Conservation (phyloP, 1,140 invertebrate species). For the Drosophila serrata region DNA sequence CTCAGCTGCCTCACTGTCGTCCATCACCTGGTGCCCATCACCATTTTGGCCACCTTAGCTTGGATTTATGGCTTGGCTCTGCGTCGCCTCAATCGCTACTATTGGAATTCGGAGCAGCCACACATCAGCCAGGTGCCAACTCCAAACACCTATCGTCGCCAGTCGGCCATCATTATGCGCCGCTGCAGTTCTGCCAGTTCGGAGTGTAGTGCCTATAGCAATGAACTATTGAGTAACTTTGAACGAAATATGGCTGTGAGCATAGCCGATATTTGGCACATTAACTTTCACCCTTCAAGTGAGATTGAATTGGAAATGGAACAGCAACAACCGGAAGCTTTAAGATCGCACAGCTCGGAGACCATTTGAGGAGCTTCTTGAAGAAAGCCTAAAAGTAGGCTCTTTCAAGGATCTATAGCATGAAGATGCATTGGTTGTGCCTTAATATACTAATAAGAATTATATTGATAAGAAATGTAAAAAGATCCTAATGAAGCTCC, state of each 20-base stretch:
- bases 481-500: background rate
- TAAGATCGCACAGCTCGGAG: constrained; percentile 53
- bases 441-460: background rate
- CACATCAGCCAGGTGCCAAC: constrained; percentile 68
- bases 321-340: background rate
- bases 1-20: constrained; percentile 67
- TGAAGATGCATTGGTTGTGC: background rate
- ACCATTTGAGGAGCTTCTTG: constrained; percentile 47
- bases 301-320: constrained; percentile 53
- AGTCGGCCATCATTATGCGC: constrained; percentile 59
- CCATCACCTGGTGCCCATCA: constrained; percentile 71
- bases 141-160: constrained; percentile 72
- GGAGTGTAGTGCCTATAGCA: constrained; percentile 60
- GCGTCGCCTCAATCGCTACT: constrained; percentile 70
- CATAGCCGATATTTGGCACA: constrained; percentile 76
- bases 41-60: constrained; percentile 66
- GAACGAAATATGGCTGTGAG: constrained; percentile 68
- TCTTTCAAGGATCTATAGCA: background rate
- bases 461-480: background rate
- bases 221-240: constrained; percentile 55
- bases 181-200: constrained; percentile 60
- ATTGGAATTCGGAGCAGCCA: constrained; percentile 74
- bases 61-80: constrained; percentile 67
- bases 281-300: constrained; percentile 59
- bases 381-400: constrained; percentile 48